Percentiles rank a stretch among this genome's conserved stretches.
These are phyloP conservation scores for Acrossocheilus fasciatus DNA, from an alignment of 2,797 vertebrate species.

Conservation along the genomic window DNA sequence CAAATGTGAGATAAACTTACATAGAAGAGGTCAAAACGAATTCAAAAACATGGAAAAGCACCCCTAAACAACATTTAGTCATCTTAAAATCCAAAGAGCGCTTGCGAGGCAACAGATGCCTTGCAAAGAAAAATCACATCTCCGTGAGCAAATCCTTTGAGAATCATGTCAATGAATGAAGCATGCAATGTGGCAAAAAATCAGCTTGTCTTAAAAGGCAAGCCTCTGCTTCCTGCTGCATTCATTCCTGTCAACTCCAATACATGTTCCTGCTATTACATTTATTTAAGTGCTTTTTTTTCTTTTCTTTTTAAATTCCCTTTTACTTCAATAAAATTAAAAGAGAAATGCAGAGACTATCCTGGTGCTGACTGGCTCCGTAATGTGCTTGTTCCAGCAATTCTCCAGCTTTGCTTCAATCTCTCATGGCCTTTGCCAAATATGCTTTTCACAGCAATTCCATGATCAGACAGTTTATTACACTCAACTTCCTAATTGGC, in stretches of 20 bases:
- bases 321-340: constrained; percentile 36
- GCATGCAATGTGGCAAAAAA: constrained; percentile 14
- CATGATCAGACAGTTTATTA: constrained; percentile 50
- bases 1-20: neutral
- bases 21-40: neutral
- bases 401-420: constrained; percentile 44
- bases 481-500: constrained; percentile 34
- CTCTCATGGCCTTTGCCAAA: constrained; percentile 48
- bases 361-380: constrained; percentile 20
- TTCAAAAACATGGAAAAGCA: neutral
- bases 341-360: constrained; percentile 9
- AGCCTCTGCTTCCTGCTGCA: constrained; percentile 17
- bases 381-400: constrained; percentile 58
- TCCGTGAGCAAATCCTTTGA: constrained; percentile 14
- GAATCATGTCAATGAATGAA: constrained; percentile 30
- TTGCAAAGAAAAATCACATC: neutral
- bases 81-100: neutral
- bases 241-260: constrained; percentile 39
- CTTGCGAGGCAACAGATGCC: neutral
- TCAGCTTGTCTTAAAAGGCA: constrained; percentile 22
- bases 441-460: constrained; percentile 47
- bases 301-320: neutral
- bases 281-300: neutral
- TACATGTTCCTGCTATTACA: neutral
- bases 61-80: neutral